Evolutionary conservation across 2,113 vertebrate genomes (phyloP), one percentile per base, ranked within the genome.

Genomic region (Symphodus melops): DNA sequence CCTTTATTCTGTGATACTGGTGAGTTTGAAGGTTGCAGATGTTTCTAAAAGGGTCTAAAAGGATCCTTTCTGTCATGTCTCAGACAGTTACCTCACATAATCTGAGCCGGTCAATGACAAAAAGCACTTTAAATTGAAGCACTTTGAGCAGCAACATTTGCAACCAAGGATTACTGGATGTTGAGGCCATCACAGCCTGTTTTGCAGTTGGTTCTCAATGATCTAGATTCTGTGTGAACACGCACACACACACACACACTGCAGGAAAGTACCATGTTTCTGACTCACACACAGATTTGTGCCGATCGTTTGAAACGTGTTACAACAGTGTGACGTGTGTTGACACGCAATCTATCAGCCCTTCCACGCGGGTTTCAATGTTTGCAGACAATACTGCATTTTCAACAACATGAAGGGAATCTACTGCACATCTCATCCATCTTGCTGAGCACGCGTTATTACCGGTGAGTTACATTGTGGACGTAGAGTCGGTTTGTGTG

Each of bases 331-430:
- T 51, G 52, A 25, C 9, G n/a, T 68, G 62, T 9, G 9, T 12
- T 37, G 56, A 51, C 77, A 55, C 67, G 61, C 20, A 11, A 12
- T 39, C 61, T 20, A 37, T 51, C 49, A 55, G 72, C 67, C 58
- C n/a, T 17, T 20, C 44, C 17, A 60, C 20, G 46, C 16, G 21
- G 57, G 36, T 48, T 48, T 48, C 6, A 48, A 48, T n/a, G 57
- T 52, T 54, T 64, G 52, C 39, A 39, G 49, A 54, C 41, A 48
- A 16, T 46, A 39, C 41, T 25, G 16, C 9, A 11, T 41, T 20
- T 9, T 28, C 66, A 28, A 25, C 39, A 41, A 10, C 41, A 39
- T 53, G 49, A 23, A 51, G 55, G 28, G 8, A 13, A 20, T 58
- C 21, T 44, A 37, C 10, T 28, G 44, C 16, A 55, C 21, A 46